Evolutionary conservation across 2,888 invertebrate species (phyloP).

Genomic region (Tachystola acroxantha): DNA sequence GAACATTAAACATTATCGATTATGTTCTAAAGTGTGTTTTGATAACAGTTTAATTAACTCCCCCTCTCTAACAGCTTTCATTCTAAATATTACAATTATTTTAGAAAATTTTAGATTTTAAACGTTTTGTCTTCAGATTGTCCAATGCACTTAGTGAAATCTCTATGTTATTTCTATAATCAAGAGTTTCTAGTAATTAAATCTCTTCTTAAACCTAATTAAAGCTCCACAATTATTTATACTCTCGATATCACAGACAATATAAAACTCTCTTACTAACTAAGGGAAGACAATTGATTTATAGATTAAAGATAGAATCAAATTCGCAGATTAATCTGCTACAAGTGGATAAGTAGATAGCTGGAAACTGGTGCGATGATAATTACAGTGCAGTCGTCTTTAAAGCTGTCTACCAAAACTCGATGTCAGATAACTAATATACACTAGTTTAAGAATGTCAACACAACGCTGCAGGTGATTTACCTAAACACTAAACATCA

Average conservation of each 20-base stretch:
- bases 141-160: constrained; percentile 9
- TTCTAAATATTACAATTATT: neutral
- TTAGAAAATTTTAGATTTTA: no score
- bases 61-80: no score
- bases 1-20: neutral
- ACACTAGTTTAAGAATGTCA: constrained; percentile 45
- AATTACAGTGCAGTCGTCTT: constrained; percentile 69
- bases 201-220: constrained; percentile 35
- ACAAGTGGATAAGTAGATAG: constrained; percentile 35
- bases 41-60: no score
- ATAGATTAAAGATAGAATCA: constrained; percentile 26
- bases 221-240: constrained; percentile 54
- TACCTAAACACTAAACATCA: neutral
- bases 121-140: neutral
- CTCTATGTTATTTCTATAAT: constrained; percentile 1
- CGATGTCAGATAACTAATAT: constrained; percentile 51
- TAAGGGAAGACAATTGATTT: constrained; percentile 67
- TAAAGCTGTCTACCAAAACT: constrained; percentile 78
- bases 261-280: constrained; percentile 39
- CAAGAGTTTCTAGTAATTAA: constrained; percentile 1
- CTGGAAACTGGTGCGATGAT: constrained; percentile 55
- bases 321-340: constrained; percentile 20
- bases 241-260: constrained; percentile 62
- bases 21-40: neutral
- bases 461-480: constrained; percentile 30